Base-by-base conservation (phyloP, 1,140 invertebrate species). In the Cotesia typhae region DNA sequence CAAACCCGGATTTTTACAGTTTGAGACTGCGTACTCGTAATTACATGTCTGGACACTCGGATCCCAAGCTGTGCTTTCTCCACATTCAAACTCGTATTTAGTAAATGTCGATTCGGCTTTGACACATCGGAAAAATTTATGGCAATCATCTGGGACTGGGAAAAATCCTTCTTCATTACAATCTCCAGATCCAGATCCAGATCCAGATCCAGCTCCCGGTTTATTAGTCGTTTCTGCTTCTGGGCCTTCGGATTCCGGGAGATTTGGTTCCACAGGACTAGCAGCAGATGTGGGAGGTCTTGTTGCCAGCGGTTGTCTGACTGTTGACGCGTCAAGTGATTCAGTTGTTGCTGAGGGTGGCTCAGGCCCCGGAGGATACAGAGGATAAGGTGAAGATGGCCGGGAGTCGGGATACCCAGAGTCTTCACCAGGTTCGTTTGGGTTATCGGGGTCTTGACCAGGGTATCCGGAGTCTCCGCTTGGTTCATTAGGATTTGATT, bases 51-150 rank as follows among this genome's bases (percentile, higher is more conserved):
- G 82, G 38, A 88, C 86, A 52, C 88, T 84, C 71, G 85, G 75
- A 83, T 92, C 91, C 90, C 91, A 93, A 20, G 90, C 89, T 4
- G 91, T 92, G 38, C 90, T 90, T 69, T 90, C 87, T 1, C 89
- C 90, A 81, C 91, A 93, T 28, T 82, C 83, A 83, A 92, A 93
- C 64, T 91, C 87, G 79, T 91, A 90, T 77, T 88, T 88, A 37
- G 77, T 88, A 76, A 87, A 92, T 53, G 85, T 86, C 4, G 88
- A 89, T 69, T 87, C 82, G 0, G 35, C 70, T 35, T 88, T 89
- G 2, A 91, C 90, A 79, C 92, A 93, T 67, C 92, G 87, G 78
- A 91, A 92, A 78, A 93, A 93, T 77, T 89, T 90, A 65, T 87
- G 85, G 75, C 92, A 93, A 75, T 92, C 87, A 17, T 87, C 85